Evolutionary conservation across 1,140 invertebrate species (phyloP), one percentile per base, ranked within the genome.

Genomic region (Copidosoma floridanum): DNA sequence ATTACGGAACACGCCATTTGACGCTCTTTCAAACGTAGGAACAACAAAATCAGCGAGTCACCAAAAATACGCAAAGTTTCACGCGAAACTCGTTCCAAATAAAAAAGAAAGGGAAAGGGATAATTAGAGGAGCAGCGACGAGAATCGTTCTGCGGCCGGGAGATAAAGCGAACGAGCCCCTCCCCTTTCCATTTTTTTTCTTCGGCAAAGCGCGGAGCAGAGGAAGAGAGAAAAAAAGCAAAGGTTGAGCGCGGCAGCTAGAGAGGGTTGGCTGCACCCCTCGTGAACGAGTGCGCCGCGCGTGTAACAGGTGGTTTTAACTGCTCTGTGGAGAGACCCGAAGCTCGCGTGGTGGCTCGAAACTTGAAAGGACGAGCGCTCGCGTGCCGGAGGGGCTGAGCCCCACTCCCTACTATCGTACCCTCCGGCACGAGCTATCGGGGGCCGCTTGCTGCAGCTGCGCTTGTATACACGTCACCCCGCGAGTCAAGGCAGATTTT

Each of bases 261-360:
- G 11, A 21, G 43, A 12, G 29, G 18, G 1, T 4, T 14, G 29
- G 21, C 48, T 18, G 14, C 23, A 12, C 37, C 52, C 52, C 52
- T 23, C 29, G 40, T 62, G 61, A n/a, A n/a, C n/a, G n/a, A n/a
- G n/a, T n/a, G n/a, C n/a, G n/a, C n/a, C n/a, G n/a, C n/a, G n/a
- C n/a, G 68, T 69, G 74, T 77, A 77, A 77, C 74, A 77, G 75
- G 75, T 77, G 75, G 75, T 69, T 76, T 74, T 72, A 76, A 76
- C 70, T 72, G 66, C 67, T 73, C 71, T 73, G 71, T 74, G 74
- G n/a, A n/a, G n/a, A n/a, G n/a, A n/a, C n/a, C n/a, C n/a, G 73
- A 69, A 69, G 65, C 62, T 65, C 58, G 62, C 64, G 67, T 66
- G n/a, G n/a, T n/a, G 65, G 52, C 46, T 46, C 40, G 46, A 50